Conservation (phyloP, 2,113 vertebrate species). For the Ictidomys tridecemlineatus region DNA sequence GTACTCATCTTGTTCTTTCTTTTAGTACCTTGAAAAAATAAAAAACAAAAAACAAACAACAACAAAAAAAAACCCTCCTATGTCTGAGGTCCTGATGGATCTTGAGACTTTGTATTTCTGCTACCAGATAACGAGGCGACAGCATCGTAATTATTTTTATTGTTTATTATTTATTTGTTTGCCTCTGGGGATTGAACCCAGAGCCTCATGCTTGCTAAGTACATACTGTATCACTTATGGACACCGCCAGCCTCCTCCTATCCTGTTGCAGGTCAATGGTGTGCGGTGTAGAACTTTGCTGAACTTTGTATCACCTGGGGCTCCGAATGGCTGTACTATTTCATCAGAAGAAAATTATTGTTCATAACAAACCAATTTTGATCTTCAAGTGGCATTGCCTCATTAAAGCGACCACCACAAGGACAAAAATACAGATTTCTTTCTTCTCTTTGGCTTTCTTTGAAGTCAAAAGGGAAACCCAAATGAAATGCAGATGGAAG, state of each 20-base stretch:
- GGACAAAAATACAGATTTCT: not conserved
- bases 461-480: not conserved
- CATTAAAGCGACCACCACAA: not conserved
- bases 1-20: not conserved
- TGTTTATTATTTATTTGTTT: not conserved
- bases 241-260: not conserved
- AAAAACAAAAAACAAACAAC: too few species aligned
- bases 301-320: not conserved
- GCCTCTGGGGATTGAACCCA: not conserved
- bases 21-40: not conserved
- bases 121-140: not conserved
- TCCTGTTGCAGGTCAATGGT: not conserved
- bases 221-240: not conserved
- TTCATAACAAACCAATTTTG: not conserved
- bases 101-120: not conserved
- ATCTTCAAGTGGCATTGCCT: conserved; percentile 28
- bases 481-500: not conserved
- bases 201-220: not conserved
- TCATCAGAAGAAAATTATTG: conserved; percentile 42
- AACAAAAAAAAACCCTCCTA: too few species aligned
- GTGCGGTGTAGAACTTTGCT: not conserved
- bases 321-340: not conserved
- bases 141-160: not conserved
- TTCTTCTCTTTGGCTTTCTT: not conserved
- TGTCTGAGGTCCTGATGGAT: not conserved